A percentile compares a stretch with the other conserved stretches of the same genome.
Conservation (phyloP, 2,113 vertebrate genomes). For the Triplophysa tibetana region DNA sequence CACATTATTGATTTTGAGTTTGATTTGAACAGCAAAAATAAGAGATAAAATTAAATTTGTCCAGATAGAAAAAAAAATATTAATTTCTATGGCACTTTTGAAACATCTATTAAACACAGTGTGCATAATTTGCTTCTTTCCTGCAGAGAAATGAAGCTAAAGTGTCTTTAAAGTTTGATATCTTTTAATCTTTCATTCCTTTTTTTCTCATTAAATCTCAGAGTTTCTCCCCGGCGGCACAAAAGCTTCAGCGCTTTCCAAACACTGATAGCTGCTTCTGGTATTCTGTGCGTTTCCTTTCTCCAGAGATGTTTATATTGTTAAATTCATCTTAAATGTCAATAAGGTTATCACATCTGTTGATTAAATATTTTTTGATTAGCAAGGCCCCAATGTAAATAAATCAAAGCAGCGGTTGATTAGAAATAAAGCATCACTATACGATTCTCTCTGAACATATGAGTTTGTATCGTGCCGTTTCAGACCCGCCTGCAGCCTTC, state of each 20-base stretch:
- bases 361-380: background rate
- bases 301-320: background rate
- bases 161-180: constrained; percentile 23
- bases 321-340: background rate
- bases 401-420: background rate
- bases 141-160: constrained; percentile 6
- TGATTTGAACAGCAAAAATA: no score
- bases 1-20: no score
- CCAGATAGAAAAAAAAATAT: no score
- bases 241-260: background rate
- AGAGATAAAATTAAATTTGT: no score
- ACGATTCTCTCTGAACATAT: background rate
- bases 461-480: background rate
- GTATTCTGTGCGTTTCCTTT: background rate
- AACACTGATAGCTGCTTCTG: background rate
- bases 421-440: background rate
- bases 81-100: no score
- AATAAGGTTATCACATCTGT: background rate
- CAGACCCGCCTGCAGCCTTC: no score
- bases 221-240: background rate
- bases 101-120: no score
- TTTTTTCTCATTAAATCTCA: background rate
- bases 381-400: no score
- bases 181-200: background rate
- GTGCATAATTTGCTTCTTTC: background rate